Percentiles rank a stretch among this genome's conserved stretches.
phyloP scores from a whole-genome alignment of 2,113 vertebrate genomes.

The Chloropsis hardwickii region DNA sequence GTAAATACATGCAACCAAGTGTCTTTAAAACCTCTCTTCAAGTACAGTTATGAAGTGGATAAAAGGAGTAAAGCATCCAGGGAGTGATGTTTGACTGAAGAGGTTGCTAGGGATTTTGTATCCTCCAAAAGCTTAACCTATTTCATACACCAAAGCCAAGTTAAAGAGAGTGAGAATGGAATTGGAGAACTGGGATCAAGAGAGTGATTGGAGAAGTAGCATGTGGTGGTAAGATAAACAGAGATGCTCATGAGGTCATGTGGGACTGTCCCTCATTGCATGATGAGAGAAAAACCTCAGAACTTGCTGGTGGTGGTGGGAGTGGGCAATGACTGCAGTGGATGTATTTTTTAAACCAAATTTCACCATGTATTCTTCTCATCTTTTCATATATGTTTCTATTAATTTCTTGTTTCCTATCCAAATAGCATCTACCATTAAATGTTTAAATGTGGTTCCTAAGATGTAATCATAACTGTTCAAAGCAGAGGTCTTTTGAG shows the following conservation, averaged over 20 bases:
- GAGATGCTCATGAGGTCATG: fast-evolving
- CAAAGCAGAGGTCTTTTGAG: neutral
- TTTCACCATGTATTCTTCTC: neutral
- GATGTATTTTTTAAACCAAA: neutral
- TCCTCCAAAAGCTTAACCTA: neutral
- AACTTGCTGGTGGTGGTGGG: neutral
- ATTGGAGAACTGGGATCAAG: neutral
- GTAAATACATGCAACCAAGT: neutral
- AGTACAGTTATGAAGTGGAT: neutral
- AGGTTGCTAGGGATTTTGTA: neutral
- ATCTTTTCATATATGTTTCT: neutral
- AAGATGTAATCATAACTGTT: neutral
- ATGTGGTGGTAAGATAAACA: neutral
- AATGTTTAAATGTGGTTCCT: neutral
- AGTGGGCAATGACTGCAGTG: too few species aligned
- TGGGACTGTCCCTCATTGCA: neutral
- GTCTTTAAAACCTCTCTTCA: neutral
- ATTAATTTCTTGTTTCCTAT: neutral
- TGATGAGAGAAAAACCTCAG: neutral
- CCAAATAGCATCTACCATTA: neutral
- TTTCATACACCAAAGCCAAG: neutral
- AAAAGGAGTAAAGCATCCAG: neutral
- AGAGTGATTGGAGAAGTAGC: neutral
- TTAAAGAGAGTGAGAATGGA: neutral
- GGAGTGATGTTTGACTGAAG: neutral